Evolutionary conservation across 2,113 vertebrate species (phyloP).

Genomic region (Verasper variegatus): DNA sequence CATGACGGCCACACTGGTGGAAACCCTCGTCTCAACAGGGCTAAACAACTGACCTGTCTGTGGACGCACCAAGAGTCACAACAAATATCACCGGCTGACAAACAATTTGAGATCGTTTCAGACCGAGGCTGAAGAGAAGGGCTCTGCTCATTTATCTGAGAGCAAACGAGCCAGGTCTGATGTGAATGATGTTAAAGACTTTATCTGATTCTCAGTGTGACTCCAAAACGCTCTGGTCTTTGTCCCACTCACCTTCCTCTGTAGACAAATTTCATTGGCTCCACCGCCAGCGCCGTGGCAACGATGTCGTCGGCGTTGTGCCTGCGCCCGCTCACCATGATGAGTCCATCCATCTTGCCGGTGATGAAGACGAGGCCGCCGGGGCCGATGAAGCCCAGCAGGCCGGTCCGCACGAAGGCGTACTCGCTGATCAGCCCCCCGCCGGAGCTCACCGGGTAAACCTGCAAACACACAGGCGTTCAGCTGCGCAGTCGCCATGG

Average conservation of each 20-base stretch:
- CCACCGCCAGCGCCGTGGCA: slow-evolving; percentile 95
- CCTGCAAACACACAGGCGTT: slow-evolving; percentile 78
- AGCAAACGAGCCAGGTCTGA: no score
- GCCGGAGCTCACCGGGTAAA: slow-evolving; percentile 91
- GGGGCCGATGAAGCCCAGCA: slow-evolving; percentile 96
- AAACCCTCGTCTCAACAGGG: no score
- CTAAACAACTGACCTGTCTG: no score
- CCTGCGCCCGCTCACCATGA: slow-evolving; percentile 96
- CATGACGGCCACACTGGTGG: no score
- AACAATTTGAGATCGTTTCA: no score
- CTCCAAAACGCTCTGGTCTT: neutral
- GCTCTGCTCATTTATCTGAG: no score
- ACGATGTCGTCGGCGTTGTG: slow-evolving; percentile 99
- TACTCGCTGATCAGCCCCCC: slow-evolving; percentile 96
- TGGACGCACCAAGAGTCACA: no score
- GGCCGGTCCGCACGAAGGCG: slow-evolving; percentile 94
- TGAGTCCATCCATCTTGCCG: slow-evolving; percentile 99
- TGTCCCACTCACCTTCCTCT: slow-evolving; percentile 89
- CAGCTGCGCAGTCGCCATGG: slow-evolving; percentile 10
- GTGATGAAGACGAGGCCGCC: slow-evolving; percentile 97
- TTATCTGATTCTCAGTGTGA: no score
- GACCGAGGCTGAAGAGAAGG: no score
- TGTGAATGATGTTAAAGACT: no score
- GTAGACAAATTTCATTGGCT: slow-evolving; percentile 99
- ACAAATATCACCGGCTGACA: no score